These are phyloP conservation scores for Tetragnatha montana DNA, from an alignment of 2,888 invertebrate species.

Conservation along the genomic window DNA sequence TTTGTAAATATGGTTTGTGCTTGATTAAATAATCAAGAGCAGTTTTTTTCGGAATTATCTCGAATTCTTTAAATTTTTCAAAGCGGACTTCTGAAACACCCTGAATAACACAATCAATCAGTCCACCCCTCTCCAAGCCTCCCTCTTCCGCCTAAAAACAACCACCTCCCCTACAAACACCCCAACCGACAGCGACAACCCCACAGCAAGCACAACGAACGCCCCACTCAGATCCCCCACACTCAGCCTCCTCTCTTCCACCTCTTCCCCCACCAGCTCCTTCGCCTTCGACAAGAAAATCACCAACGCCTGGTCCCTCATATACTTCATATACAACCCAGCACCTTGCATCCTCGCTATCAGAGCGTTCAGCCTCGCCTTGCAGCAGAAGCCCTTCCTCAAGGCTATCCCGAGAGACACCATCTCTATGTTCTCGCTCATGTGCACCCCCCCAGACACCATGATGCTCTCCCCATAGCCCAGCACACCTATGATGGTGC, in stretches of 20 bases:
- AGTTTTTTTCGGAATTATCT: too few relatives aligned
- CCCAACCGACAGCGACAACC: neutral
- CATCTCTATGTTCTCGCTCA: neutral
- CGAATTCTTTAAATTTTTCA: too few relatives aligned
- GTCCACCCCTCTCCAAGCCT: too few relatives aligned
- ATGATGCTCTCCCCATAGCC: neutral
- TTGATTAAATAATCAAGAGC: too few relatives aligned
- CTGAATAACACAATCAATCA: too few relatives aligned
- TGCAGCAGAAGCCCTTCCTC: constrained; percentile 6
- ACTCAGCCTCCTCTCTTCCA: neutral
- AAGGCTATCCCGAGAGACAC: constrained; percentile 1
- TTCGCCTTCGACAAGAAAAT: neutral
- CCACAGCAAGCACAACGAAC: neutral
- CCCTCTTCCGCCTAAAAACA: neutral
- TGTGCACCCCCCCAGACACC: neutral
- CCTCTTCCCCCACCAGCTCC: neutral
- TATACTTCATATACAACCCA: constrained; percentile 1
- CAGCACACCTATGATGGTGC: neutral
- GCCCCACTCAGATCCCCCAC: neutral
- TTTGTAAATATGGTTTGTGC: too few relatives aligned
- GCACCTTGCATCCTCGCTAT: neutral
- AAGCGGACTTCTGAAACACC: too few relatives aligned
- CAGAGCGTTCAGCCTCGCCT: neutral
- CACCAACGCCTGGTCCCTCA: neutral
- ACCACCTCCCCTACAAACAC: neutral